A percentile compares a stretch with the other conserved stretches of the same genome.
These are phyloP conservation scores for Lithophane socia DNA, from an alignment of 2,888 invertebrate species.

Conservation along the genomic window DNA sequence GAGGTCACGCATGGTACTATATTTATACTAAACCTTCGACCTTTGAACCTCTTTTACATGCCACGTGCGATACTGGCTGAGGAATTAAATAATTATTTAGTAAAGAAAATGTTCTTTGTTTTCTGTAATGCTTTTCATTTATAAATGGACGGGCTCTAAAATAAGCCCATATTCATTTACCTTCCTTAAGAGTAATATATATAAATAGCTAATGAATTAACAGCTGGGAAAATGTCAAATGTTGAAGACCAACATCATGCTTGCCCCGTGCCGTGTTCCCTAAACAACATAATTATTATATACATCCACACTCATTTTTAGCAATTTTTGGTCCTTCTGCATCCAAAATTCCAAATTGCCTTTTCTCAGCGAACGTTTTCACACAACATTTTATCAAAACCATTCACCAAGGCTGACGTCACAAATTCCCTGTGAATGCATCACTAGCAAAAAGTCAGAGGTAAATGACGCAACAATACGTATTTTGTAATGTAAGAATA, in stretches of 20 bases:
- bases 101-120: neutral
- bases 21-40: constrained; percentile 13
- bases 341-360: neutral
- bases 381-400: neutral
- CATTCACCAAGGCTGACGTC: constrained; percentile 40
- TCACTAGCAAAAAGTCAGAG: constrained; percentile 22
- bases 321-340: too few species aligned
- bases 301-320: neutral
- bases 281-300: too few species aligned
- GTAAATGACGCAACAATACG: constrained; percentile 37
- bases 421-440: constrained; percentile 45
- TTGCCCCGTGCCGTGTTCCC: too few species aligned
- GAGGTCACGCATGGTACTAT: constrained; percentile 6
- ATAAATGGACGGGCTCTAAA: neutral
- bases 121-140: neutral
- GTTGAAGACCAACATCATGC: too few species aligned
- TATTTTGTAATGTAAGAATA: constrained; percentile 24
- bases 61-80: neutral
- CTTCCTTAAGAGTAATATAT: neutral
- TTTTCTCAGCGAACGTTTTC: neutral
- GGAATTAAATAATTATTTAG: neutral
- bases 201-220: neutral
- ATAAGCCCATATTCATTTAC: too few species aligned
- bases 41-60: neutral
- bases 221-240: neutral